A percentile compares a stretch with the other conserved stretches of the same genome.
Evolutionary conservation across 2,888 invertebrate species (phyloP).

Genomic region (Trachelus stipa): DNA sequence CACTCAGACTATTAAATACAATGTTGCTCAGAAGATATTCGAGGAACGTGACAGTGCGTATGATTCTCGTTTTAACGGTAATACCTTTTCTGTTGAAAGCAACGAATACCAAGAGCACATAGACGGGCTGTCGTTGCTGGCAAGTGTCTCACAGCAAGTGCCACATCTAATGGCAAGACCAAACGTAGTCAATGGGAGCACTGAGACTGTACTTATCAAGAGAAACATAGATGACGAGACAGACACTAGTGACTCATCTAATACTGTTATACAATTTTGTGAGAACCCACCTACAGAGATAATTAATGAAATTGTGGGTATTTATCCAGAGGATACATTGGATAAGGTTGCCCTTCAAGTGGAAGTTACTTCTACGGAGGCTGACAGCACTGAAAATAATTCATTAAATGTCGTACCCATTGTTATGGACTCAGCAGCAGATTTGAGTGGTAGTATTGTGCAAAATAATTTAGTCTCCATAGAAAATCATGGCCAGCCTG

Average conservation of each 20-base stretch:
- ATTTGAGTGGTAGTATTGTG: constrained; percentile 29
- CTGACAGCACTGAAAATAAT: constrained; percentile 28
- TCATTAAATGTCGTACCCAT: constrained; percentile 26
- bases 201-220: neutral
- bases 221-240: constrained; percentile 27
- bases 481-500: constrained; percentile 37
- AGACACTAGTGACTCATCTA: constrained; percentile 31
- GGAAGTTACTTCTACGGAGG: constrained; percentile 50
- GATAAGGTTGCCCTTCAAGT: constrained; percentile 53
- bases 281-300: constrained; percentile 34
- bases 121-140: constrained; percentile 59
- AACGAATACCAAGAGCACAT: constrained; percentile 52
- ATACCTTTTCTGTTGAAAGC: neutral
- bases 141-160: constrained; percentile 56
- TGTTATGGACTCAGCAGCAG: constrained; percentile 26
- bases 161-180: constrained; percentile 31
- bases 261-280: constrained; percentile 30
- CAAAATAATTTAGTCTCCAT: constrained; percentile 30
- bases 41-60: neutral
- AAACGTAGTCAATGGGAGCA: neutral
- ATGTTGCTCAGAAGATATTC: neutral
- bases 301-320: constrained; percentile 44
- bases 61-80: neutral
- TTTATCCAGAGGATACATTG: constrained; percentile 52
- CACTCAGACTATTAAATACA: neutral